A percentile compares a stretch with the other conserved stretches of the same genome.
These are phyloP conservation scores for Lagothrix lagotricha DNA, from an alignment of 2,797 vertebrate genomes.

Conservation along the genomic window DNA sequence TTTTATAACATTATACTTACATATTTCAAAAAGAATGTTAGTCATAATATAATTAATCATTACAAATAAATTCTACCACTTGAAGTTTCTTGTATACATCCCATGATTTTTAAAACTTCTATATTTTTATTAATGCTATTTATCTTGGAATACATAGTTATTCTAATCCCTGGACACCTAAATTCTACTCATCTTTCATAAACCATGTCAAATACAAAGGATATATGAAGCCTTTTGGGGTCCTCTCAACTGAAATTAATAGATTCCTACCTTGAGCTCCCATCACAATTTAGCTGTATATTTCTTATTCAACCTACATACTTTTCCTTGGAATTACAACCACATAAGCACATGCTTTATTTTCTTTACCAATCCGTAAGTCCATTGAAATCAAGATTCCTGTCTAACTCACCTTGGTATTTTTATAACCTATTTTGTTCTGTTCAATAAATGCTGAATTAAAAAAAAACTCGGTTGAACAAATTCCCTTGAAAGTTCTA, in stretches of 20 bases:
- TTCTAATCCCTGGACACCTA: background rate
- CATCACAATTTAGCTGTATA: background rate
- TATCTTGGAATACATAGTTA: background rate
- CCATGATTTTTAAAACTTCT: background rate
- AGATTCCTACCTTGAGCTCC: background rate
- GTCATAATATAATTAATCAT: constrained; percentile 6
- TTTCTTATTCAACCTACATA: background rate
- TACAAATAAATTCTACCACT: constrained; percentile 34
- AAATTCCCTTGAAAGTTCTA: background rate
- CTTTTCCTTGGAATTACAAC: background rate
- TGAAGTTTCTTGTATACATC: background rate
- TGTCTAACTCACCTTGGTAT: background rate
- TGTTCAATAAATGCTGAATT: background rate
- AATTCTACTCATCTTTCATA: constrained; percentile 9
- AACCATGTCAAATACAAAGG: constrained; percentile 31
- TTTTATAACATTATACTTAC: constrained; percentile 32
- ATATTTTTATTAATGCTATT: background rate
- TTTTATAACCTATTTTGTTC: background rate
- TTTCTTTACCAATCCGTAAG: background rate
- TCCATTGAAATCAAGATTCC: background rate
- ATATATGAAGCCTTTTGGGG: background rate
- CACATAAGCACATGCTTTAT: background rate
- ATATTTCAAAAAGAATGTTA: constrained; percentile 43
- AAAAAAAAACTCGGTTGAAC: background rate
- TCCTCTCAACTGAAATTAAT: background rate